phyloP scores from a whole-genome alignment of 2,113 vertebrate genomes.

The Bos taurus region DNA sequence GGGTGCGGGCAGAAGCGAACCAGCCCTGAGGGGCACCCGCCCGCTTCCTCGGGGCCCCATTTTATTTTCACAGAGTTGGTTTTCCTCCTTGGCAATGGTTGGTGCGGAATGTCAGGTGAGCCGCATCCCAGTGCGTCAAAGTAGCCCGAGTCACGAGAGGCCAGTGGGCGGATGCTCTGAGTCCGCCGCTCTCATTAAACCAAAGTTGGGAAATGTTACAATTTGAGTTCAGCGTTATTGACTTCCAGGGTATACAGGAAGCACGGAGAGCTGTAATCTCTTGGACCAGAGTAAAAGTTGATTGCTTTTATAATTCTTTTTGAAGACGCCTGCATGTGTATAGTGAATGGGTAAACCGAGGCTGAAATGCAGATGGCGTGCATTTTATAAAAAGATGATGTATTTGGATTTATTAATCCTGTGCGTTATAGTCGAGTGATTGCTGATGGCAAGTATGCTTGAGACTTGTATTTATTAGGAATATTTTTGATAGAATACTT shows the following conservation, averaged over 20 bases:
- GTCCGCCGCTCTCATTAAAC: background rate
- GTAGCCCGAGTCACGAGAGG: slow-evolving; percentile 29
- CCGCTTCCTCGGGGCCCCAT: background rate
- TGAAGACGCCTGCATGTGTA: background rate
- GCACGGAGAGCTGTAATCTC: background rate
- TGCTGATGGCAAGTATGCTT: background rate
- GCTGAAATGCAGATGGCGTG: background rate
- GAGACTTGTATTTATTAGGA: background rate
- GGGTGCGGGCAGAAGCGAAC: background rate
- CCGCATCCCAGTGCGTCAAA: slow-evolving; percentile 61
- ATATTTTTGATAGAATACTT: background rate
- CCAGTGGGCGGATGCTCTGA: slow-evolving; percentile 33
- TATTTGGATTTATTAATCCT: background rate
- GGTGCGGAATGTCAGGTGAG: slow-evolving; percentile 45
- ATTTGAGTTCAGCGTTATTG: background rate
- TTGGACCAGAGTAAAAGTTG: slow-evolving; percentile 19
- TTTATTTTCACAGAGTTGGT: background rate
- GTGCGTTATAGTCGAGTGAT: background rate
- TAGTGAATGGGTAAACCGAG: slow-evolving; percentile 17
- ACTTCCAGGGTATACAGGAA: background rate
- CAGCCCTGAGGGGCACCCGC: background rate
- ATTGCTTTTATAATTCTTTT: background rate
- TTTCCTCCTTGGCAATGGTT: background rate
- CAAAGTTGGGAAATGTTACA: slow-evolving; percentile 16
- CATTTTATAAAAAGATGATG: background rate